A percentile compares a stretch with the other conserved stretches of the same genome.
Evolutionary conservation across 2,797 vertebrate genomes (phyloP).

Genomic region (Gadopsis bispinosus): DNA sequence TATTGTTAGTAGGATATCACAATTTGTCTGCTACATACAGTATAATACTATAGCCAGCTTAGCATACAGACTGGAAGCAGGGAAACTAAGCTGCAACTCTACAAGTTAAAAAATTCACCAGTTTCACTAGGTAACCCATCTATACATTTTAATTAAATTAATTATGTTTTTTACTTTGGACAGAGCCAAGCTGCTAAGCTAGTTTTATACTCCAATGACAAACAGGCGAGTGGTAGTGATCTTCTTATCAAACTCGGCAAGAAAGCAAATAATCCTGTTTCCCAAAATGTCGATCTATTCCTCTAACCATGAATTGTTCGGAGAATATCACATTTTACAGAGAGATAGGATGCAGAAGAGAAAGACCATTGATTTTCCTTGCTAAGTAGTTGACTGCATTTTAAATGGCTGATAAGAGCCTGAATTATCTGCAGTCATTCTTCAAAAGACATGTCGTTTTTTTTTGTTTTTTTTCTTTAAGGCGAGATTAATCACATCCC

Average conservation of each 20-base stretch:
- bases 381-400: conserved; percentile 30
- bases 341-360: conserved; percentile 5
- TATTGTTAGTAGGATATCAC: not conserved
- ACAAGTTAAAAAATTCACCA: not conserved
- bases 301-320: conserved; percentile 12
- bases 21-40: not conserved
- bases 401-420: conserved; percentile 48
- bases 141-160: not conserved
- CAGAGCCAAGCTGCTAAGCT: not conserved
- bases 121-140: not conserved
- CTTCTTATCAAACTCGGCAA: conserved; percentile 6
- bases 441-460: conserved; percentile 42
- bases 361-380: conserved; percentile 41
- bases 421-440: conserved; percentile 48
- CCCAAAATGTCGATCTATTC: not conserved
- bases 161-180: not conserved
- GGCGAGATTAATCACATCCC: conserved; percentile 46
- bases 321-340: conserved; percentile 24
- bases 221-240: not conserved
- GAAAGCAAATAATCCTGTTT: conserved; percentile 25
- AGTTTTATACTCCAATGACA: not conserved
- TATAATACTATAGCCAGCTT: not conserved
- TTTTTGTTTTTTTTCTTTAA: conserved; percentile 3
- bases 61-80: not conserved
- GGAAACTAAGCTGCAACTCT: not conserved